Conservation (phyloP, 2,797 vertebrate genomes). For the Lepidocolaptes lacrymiger region DNA sequence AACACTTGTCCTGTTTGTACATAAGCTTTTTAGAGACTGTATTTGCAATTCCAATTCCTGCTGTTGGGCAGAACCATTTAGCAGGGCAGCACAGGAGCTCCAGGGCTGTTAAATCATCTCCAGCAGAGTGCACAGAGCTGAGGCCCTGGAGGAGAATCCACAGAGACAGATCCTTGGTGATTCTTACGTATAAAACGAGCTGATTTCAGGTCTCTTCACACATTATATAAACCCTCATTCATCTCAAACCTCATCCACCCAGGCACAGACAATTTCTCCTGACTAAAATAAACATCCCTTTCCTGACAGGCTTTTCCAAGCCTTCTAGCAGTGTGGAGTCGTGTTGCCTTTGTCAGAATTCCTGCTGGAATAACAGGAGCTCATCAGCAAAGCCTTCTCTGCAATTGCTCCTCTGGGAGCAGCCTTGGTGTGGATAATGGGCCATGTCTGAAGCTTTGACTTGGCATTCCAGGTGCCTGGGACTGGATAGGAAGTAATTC, state of each 20-base stretch:
- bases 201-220: not conserved
- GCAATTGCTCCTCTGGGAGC: not conserved
- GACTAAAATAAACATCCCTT: not conserved
- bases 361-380: not conserved
- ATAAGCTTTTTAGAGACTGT: not conserved
- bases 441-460: not conserved
- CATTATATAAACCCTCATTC: not conserved
- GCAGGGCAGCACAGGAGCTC: not conserved
- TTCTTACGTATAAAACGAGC: not conserved
- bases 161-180: not conserved
- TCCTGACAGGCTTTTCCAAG: not conserved
- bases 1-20: not conserved
- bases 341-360: slow-evolving; percentile 10
- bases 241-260: not conserved
- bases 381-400: not conserved
- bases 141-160: not conserved
- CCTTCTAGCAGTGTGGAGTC: not conserved
- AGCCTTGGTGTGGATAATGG: not conserved
- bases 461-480: not conserved
- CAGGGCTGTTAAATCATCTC: not conserved
- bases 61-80: not conserved
- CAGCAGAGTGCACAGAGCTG: not conserved
- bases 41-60: not conserved
- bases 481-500: not conserved
- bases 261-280: not conserved